Evolutionary conservation across 2,888 invertebrate genomes (phyloP).

Genomic region (Gandaritis pyraliata): DNA sequence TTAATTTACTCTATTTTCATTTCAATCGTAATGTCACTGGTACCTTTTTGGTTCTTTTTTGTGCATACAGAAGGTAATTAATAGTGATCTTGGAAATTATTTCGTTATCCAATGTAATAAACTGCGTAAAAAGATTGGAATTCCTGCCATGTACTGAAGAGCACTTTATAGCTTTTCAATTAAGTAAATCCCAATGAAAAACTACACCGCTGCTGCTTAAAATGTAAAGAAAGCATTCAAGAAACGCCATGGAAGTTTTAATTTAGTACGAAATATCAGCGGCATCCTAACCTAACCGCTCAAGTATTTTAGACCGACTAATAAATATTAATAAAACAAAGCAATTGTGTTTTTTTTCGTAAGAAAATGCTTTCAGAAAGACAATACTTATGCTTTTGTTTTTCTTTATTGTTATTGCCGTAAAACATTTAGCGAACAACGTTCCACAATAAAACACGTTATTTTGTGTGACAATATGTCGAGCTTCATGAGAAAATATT

Average conservation of each 20-base stretch:
- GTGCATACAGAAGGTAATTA: background rate
- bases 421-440: constrained; percentile 80
- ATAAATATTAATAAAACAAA: constrained; percentile 81
- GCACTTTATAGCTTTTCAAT: constrained; percentile 33
- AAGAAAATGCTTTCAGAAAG: constrained; percentile 71
- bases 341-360: constrained; percentile 71
- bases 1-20: background rate
- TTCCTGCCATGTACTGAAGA: constrained; percentile 26
- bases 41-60: background rate
- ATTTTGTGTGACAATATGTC: constrained; percentile 85
- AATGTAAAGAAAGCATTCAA: constrained; percentile 49
- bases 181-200: constrained; percentile 35
- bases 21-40: background rate
- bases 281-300: constrained; percentile 55
- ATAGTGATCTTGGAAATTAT: background rate
- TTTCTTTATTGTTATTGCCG: constrained; percentile 83
- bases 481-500: constrained; percentile 82
- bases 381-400: constrained; percentile 78
- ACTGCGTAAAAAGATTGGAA: constrained; percentile 27
- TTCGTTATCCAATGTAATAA: constrained; percentile 24
- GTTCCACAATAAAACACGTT: constrained; percentile 77
- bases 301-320: constrained; percentile 70
- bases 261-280: constrained; percentile 64
- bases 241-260: constrained; percentile 52
- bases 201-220: constrained; percentile 23